These are phyloP conservation scores for Eumacrocentrus americanus DNA, from an alignment of 2,888 invertebrate species.

Conservation along the genomic window DNA sequence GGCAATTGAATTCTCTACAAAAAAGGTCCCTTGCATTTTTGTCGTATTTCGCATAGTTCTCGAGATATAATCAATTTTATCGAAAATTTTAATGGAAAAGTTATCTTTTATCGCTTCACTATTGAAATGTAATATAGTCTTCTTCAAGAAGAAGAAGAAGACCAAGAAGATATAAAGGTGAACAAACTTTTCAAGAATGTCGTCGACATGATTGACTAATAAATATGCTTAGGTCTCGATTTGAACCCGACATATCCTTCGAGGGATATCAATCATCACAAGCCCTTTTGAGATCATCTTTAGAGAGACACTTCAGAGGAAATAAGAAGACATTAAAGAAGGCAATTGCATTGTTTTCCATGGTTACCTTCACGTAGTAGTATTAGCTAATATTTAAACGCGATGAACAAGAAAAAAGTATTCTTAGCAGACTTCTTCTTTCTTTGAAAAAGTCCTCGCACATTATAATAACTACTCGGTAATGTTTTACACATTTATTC, in stretches of 20 bases:
- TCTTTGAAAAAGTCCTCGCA: neutral
- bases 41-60: too few species aligned
- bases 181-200: slow-evolving; percentile 38
- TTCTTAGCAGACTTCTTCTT: neutral
- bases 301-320: neutral
- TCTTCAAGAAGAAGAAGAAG: too few species aligned
- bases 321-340: slow-evolving; percentile 6
- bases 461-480: slow-evolving; percentile 5
- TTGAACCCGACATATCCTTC: neutral
- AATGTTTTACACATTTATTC: slow-evolving; percentile 26
- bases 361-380: slow-evolving; percentile 2
- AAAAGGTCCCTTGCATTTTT: too few species aligned
- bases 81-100: too few species aligned
- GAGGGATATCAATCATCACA: neutral
- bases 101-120: too few species aligned
- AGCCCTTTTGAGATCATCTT: neutral
- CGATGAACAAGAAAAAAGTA: neutral
- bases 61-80: too few species aligned
- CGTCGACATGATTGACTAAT: slow-evolving; percentile 33
- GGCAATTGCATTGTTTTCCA: slow-evolving; percentile 12
- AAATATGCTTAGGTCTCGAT: slow-evolving; percentile 7
- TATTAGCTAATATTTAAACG: neutral
- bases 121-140: too few species aligned
- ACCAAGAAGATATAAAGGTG: slow-evolving; percentile 1
- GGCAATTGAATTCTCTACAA: too few species aligned